Conservation (phyloP, 2,113 vertebrate genomes). For the Crotalus horridus region DNA sequence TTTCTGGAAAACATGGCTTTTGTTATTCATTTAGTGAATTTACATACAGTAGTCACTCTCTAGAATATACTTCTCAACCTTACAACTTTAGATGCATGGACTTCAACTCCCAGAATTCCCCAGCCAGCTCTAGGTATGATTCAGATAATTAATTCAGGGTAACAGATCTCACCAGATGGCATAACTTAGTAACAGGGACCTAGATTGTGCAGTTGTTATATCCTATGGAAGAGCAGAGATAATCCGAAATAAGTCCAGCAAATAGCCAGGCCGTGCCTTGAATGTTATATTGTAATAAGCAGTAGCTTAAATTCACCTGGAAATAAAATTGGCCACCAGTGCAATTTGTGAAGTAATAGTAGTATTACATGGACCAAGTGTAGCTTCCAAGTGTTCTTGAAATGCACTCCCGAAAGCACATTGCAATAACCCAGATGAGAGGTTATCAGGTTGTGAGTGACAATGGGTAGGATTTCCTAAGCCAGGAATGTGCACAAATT, state of each 20-base stretch:
- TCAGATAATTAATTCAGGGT: background rate
- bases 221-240: background rate
- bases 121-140: background rate
- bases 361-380: background rate
- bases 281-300: background rate
- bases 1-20: background rate
- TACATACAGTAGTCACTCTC: background rate
- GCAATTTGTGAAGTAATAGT: background rate
- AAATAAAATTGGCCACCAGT: background rate
- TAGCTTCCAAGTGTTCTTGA: background rate
- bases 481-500: background rate
- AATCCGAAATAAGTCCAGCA: background rate
- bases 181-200: background rate
- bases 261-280: background rate
- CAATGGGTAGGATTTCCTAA: background rate
- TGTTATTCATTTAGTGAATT: background rate
- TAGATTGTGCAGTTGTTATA: background rate
- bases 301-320: background rate
- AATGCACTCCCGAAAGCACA: background rate
- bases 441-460: background rate
- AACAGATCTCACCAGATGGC: background rate
- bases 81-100: background rate
- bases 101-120: background rate
- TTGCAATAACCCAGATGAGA: background rate
- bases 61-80: background rate